Percentiles rank a stretch among this genome's conserved stretches.
These are phyloP conservation scores for Drosophila kurseongensis DNA, from an alignment of 1,140 invertebrate genomes.

Conservation along the genomic window DNA sequence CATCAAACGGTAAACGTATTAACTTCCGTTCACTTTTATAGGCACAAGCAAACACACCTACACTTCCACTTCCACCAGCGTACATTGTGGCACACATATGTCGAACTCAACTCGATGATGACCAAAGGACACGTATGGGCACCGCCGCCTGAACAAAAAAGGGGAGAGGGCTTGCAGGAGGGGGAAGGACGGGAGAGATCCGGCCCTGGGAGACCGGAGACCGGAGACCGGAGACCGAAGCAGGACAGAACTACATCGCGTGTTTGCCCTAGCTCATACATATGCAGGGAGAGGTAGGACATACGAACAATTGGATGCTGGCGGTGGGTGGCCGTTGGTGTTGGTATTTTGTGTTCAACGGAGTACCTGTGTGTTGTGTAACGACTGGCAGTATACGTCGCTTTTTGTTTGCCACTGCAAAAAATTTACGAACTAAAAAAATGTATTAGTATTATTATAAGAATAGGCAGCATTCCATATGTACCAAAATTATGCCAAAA, in stretches of 20 bases:
- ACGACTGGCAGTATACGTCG: background rate
- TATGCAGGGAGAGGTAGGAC: conserved; percentile 6
- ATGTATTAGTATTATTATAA: no score
- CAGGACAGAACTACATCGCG: conserved; percentile 40
- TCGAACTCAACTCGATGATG: conserved; percentile 54
- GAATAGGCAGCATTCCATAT: no score
- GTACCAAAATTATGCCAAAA: no score
- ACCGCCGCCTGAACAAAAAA: conserved; percentile 15
- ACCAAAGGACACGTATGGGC: conserved; percentile 42
- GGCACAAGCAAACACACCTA: conserved; percentile 49
- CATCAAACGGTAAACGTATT: conserved; percentile 73
- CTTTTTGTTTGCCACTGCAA: conserved; percentile 1
- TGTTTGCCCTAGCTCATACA: conserved; percentile 37
- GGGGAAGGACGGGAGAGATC: background rate
- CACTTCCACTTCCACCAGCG: background rate
- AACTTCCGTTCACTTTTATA: conserved; percentile 81
- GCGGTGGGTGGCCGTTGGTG: conserved; percentile 7
- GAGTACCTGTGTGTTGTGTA: conserved; percentile 25
- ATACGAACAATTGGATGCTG: conserved; percentile 38
- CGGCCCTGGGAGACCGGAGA: conserved; percentile 32
- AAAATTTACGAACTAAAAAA: background rate
- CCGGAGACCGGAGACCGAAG: conserved; percentile 21
- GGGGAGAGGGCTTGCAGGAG: background rate
- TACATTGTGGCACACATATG: conserved; percentile 30
- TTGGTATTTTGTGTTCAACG: conserved; percentile 11